Percentiles rank a stretch among this genome's conserved stretches.
Evolutionary conservation across 2,113 vertebrate genomes (phyloP).

Genomic region (Ovibos moschatus): DNA sequence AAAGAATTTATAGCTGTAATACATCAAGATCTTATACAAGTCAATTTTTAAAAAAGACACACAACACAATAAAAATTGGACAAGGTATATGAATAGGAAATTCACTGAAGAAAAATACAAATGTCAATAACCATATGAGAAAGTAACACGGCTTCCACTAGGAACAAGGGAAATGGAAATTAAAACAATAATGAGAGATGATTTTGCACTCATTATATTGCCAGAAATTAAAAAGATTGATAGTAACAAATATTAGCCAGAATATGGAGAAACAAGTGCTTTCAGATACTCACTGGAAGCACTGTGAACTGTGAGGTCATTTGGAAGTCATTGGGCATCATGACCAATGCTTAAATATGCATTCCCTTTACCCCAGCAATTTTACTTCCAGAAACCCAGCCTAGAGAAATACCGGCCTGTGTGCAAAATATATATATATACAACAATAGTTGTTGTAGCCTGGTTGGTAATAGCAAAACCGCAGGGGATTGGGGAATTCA

Average conservation of each 20-base stretch:
- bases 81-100: not conserved
- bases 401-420: not conserved
- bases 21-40: slow-evolving; percentile 6
- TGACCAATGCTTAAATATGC: not conserved
- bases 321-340: not conserved
- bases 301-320: not conserved
- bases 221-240: slow-evolving; percentile 5
- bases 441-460: not conserved
- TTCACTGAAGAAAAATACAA: slow-evolving; percentile 33
- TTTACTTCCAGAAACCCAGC: not conserved
- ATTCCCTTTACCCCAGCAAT: not conserved
- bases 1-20: not conserved
- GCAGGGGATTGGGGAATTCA: not conserved
- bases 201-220: not conserved
- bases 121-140: not conserved
- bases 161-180: slow-evolving; percentile 1
- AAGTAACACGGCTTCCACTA: not conserved
- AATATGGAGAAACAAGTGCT: not conserved
- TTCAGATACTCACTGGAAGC: not conserved
- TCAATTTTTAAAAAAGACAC: not conserved
- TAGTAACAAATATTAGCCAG: not conserved
- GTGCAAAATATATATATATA: not conserved
- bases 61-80: slow-evolving; percentile 21
- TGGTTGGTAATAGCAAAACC: not conserved
- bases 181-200: not conserved